Conservation (phyloP, 2,888 invertebrate species). For the Drosophila greeni region DNA sequence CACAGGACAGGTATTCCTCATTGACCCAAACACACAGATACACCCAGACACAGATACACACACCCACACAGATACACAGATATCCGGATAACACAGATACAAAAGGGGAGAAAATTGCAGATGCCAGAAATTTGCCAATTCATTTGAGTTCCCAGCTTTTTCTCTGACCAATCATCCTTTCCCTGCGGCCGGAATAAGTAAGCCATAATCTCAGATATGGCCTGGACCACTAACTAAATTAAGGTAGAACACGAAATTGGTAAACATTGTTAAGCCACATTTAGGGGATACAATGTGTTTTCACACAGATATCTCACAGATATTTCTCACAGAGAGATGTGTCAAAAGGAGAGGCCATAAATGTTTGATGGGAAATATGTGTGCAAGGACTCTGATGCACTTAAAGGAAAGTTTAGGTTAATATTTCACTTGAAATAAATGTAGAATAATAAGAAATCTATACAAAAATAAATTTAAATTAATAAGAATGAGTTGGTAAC, state of each 20-base stretch:
- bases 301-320: too few species aligned
- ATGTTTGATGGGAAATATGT: too few species aligned
- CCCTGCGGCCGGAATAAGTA: neutral
- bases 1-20: slow-evolving; percentile 4
- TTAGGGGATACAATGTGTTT: neutral
- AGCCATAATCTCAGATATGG: slow-evolving; percentile 13
- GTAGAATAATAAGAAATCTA: too few species aligned
- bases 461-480: too few species aligned
- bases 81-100: neutral
- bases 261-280: neutral
- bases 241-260: neutral
- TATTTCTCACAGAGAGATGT: too few species aligned
- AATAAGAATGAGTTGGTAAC: too few species aligned
- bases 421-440: too few species aligned
- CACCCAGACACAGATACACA: neutral
- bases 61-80: neutral
- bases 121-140: slow-evolving; percentile 45
- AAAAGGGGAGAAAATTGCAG: slow-evolving; percentile 16
- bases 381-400: too few species aligned
- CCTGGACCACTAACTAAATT: slow-evolving; percentile 11
- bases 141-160: slow-evolving; percentile 30
- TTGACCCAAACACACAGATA: slow-evolving; percentile 8
- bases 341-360: too few species aligned
- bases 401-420: too few species aligned
- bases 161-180: neutral